Conservation (phyloP, 2,797 vertebrate genomes). For the Myotis daubentonii region DNA sequence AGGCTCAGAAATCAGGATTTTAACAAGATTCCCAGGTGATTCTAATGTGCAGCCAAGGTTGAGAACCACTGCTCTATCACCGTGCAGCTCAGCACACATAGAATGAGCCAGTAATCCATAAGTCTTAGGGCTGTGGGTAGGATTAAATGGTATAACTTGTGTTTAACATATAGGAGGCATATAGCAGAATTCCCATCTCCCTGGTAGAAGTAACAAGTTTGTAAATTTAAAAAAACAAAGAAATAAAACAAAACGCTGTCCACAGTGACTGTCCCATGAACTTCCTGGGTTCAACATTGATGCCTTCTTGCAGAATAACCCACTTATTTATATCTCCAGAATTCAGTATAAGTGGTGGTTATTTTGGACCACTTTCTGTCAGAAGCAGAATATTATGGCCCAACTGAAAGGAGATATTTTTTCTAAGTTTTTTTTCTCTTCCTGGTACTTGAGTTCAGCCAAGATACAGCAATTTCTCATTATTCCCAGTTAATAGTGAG, state of each 20-base stretch:
- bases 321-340: constrained; percentile 71
- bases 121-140: neutral
- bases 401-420: constrained; percentile 74
- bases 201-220: neutral
- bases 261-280: constrained; percentile 47
- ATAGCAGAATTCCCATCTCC: neutral
- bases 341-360: constrained; percentile 72
- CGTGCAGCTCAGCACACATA: neutral
- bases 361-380: constrained; percentile 79
- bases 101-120: neutral
- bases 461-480: constrained; percentile 80
- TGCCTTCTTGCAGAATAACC: constrained; percentile 63
- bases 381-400: constrained; percentile 72
- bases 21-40: too few relatives aligned
- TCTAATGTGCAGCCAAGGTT: too few relatives aligned
- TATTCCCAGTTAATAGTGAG: constrained; percentile 65
- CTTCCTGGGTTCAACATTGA: constrained; percentile 36
- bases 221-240: constrained; percentile 51
- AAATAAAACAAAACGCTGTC: neutral
- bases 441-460: constrained; percentile 77
- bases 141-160: constrained; percentile 5
- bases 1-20: too few relatives aligned
- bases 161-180: neutral
- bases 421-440: constrained; percentile 59
- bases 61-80: neutral